Conservation (phyloP, 2,113 vertebrate genomes). For the Paracanthobrama guichenoti region DNA sequence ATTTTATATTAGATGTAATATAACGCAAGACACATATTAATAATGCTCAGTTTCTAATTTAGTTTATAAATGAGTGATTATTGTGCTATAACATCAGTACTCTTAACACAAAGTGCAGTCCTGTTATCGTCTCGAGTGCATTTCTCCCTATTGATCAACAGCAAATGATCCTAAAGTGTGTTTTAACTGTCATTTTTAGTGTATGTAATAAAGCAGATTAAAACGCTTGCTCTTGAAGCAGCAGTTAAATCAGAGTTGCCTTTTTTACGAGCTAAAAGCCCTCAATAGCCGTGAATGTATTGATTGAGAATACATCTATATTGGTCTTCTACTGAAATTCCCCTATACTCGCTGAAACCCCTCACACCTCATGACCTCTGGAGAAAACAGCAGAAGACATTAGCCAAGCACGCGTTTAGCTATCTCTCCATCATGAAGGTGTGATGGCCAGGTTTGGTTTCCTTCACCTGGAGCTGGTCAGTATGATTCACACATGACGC, state of each 20-base stretch:
- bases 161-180: slow-evolving; percentile 3
- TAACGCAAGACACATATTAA: neutral
- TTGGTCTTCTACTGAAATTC: slow-evolving; percentile 42
- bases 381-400: neutral
- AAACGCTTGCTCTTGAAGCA: slow-evolving; percentile 46
- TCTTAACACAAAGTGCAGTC: neutral
- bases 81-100: neutral
- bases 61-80: neutral
- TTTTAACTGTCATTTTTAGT: slow-evolving; percentile 6
- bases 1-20: neutral
- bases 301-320: slow-evolving; percentile 64
- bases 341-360: slow-evolving; percentile 60
- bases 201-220: slow-evolving; percentile 38
- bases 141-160: slow-evolving; percentile 34
- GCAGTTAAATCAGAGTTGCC: neutral
- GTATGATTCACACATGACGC: slow-evolving; percentile 65
- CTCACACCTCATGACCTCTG: slow-evolving; percentile 52
- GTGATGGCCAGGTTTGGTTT: slow-evolving; percentile 51
- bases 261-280: slow-evolving; percentile 55
- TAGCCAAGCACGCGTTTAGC: slow-evolving; percentile 16
- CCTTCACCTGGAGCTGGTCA: slow-evolving; percentile 63
- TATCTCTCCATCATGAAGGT: slow-evolving; percentile 60
- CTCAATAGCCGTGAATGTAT: slow-evolving; percentile 66
- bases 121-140: neutral
- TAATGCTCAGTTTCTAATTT: neutral